A percentile compares a stretch with the other conserved stretches of the same genome.
These are phyloP conservation scores for Pituophis catenifer DNA, from an alignment of 2,113 vertebrate genomes.

Conservation along the genomic window DNA sequence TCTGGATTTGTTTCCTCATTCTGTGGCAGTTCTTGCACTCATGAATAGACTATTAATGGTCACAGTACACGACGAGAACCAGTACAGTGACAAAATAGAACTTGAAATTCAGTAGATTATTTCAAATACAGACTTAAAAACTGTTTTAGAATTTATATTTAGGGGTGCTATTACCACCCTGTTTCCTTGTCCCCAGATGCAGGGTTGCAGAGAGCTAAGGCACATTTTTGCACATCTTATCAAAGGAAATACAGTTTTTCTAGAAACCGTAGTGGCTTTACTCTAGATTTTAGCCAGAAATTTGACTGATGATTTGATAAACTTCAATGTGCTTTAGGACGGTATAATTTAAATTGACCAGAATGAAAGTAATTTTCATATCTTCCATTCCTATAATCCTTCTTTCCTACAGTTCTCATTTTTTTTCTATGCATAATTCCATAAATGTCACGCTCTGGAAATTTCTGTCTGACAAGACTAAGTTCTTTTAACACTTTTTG, in stretches of 20 bases:
- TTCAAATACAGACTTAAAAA: neutral
- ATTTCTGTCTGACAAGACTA: neutral
- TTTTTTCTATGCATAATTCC: conserved; percentile 3
- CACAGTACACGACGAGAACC: neutral
- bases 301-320: conserved; percentile 2
- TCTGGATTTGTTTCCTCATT: neutral
- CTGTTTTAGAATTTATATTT: neutral
- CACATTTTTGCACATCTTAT: neutral
- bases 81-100: neutral
- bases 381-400: neutral
- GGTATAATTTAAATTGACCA: neutral
- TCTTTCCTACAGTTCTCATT: neutral
- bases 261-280: neutral
- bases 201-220: too few species aligned
- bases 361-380: neutral
- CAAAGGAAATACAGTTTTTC: neutral
- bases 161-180: neutral
- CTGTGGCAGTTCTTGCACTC: neutral
- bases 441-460: neutral
- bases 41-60: neutral
- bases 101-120: neutral
- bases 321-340: neutral
- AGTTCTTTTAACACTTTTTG: conserved; percentile 20
- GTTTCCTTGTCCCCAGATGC: neutral
- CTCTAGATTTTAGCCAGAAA: neutral